These are phyloP conservation scores for Hylomyscus alleni DNA, from an alignment of 2,797 vertebrate genomes.

Conservation along the genomic window DNA sequence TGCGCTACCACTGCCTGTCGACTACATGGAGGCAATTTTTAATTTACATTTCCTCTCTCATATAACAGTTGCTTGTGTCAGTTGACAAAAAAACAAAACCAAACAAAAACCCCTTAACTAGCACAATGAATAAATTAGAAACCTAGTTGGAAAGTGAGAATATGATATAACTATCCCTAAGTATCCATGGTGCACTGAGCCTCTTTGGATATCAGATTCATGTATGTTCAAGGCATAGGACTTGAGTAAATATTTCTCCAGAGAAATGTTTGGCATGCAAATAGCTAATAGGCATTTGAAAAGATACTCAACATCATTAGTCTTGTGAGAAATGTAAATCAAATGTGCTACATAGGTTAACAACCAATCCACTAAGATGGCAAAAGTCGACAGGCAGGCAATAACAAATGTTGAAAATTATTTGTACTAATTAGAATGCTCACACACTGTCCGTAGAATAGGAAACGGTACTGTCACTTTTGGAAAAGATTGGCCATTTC, in stretches of 20 bases:
- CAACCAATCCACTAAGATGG: not conserved
- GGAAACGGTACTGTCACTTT: not conserved
- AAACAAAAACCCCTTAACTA: not conserved
- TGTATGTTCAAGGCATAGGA: not conserved
- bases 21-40: not conserved
- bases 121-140: not conserved
- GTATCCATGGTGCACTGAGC: not conserved
- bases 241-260: not conserved
- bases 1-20: too few relatives aligned
- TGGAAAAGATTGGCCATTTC: slow-evolving; percentile 1
- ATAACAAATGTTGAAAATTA: not conserved
- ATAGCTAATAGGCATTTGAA: not conserved
- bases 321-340: not conserved
- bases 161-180: not conserved
- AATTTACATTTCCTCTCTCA: not conserved
- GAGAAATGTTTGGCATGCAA: not conserved
- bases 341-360: not conserved
- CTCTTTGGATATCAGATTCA: not conserved
- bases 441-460: not conserved
- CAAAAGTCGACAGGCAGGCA: not conserved
- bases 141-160: not conserved
- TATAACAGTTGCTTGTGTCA: not conserved
- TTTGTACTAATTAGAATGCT: slow-evolving; percentile 1
- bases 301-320: not conserved
- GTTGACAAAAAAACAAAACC: not conserved